These are phyloP conservation scores for Brassicogethes aeneus DNA, from an alignment of 2,888 invertebrate genomes.

Conservation along the genomic window DNA sequence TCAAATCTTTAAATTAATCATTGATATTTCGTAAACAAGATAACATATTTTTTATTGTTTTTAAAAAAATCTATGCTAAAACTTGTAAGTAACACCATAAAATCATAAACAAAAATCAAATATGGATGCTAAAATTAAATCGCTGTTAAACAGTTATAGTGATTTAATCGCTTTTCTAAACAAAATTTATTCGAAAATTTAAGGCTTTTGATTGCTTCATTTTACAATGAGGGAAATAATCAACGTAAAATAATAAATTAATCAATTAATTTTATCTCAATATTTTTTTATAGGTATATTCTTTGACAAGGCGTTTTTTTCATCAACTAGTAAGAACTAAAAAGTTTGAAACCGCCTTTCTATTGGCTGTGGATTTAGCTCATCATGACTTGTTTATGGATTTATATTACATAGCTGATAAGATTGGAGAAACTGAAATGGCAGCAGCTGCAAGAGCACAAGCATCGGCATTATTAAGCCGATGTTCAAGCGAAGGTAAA, in stretches of 20 bases:
- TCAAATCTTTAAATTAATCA: too few species aligned
- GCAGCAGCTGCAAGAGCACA: slow-evolving; percentile 62
- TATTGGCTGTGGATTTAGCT: slow-evolving; percentile 74
- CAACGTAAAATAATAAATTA: background rate
- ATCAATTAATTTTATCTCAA: background rate
- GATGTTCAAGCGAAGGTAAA: slow-evolving; percentile 38
- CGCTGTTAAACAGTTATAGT: too few species aligned
- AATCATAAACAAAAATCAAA: too few species aligned
- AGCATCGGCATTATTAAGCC: slow-evolving; percentile 44
- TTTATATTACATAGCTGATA: slow-evolving; percentile 63
- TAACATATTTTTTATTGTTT: too few species aligned
- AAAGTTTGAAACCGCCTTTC: slow-evolving; percentile 71
- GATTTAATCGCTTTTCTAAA: too few species aligned
- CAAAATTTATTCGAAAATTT: too few species aligned
- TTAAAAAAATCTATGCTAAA: too few species aligned
- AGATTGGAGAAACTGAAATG: slow-evolving; percentile 51
- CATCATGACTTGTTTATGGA: slow-evolving; percentile 85
- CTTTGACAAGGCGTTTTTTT: slow-evolving; percentile 79
- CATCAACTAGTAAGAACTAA: slow-evolving; percentile 72
- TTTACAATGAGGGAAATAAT: too few species aligned
- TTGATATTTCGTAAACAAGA: too few species aligned
- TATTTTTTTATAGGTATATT: slow-evolving; percentile 51
- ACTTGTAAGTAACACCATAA: too few species aligned
- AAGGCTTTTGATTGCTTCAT: too few species aligned
- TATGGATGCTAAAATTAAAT: too few species aligned